phyloP scores from a whole-genome alignment of 2,797 vertebrate species.

The Hipposideros larvatus region DNA sequence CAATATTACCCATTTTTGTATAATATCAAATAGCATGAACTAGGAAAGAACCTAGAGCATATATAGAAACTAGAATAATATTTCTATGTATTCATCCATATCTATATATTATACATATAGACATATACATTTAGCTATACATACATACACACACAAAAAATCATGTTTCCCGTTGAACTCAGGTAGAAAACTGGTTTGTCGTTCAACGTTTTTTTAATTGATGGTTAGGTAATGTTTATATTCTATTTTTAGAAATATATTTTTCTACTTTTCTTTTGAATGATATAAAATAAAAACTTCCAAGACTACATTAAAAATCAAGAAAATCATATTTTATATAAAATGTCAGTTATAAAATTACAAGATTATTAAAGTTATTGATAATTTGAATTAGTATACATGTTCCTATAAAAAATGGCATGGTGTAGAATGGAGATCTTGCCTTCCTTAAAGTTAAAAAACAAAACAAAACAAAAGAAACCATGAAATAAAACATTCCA shows the following conservation, averaged over 20 bases:
- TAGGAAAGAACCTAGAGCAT: neutral
- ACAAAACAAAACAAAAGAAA: neutral
- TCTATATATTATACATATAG: neutral
- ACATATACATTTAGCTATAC: neutral
- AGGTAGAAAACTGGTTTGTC: neutral
- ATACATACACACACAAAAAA: neutral
- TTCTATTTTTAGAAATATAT: neutral
- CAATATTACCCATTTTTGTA: neutral
- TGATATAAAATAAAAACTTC: neutral
- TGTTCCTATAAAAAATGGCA: neutral
- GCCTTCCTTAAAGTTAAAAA: neutral
- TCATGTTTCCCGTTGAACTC: neutral
- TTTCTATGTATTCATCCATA: neutral
- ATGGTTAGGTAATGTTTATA: no score
- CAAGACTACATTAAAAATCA: neutral
- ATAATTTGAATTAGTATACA: neutral
- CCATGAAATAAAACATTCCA: neutral
- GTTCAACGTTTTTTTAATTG: neutral
- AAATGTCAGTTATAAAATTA: neutral
- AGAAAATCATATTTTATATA: neutral
- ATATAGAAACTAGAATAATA: neutral
- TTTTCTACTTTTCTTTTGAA: neutral
- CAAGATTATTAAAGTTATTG: neutral
- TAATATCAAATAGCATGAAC: neutral
- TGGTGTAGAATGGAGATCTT: neutral